Conservation (phyloP, 2,797 vertebrate genomes). For the Peromyscus attwateri region DNA sequence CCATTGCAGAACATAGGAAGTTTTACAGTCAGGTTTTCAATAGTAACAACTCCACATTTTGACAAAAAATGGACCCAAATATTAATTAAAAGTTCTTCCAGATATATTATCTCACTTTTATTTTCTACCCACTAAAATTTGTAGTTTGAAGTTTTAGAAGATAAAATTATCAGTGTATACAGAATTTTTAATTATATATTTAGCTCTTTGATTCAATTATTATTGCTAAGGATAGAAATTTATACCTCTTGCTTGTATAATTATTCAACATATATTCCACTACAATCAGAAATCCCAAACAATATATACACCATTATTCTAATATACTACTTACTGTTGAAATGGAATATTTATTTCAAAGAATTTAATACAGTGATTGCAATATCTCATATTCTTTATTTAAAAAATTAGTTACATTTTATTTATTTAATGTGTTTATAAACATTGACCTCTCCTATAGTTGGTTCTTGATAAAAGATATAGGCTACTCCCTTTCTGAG, state of each 20-base stretch:
- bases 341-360: neutral
- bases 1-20: neutral
- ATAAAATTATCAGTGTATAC: neutral
- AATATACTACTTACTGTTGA: neutral
- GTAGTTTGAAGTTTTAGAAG: slow-evolving; percentile 18
- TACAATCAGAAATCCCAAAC: neutral
- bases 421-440: neutral
- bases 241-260: neutral
- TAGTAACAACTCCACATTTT: slow-evolving; percentile 1
- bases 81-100: slow-evolving; percentile 22
- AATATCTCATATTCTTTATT: neutral
- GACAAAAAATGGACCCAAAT: neutral
- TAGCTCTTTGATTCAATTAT: slow-evolving; percentile 15
- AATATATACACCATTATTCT: slow-evolving; percentile 20
- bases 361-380: neutral
- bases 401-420: neutral
- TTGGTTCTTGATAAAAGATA: neutral
- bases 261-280: neutral
- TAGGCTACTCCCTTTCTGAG: neutral
- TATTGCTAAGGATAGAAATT: neutral
- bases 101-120: neutral
- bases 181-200: slow-evolving; percentile 25
- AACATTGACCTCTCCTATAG: neutral
- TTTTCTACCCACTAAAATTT: neutral
- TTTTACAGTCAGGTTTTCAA: slow-evolving; percentile 10